Evolutionary conservation across 2,797 vertebrate species (phyloP).

Genomic region (Gallirallus australis): DNA sequence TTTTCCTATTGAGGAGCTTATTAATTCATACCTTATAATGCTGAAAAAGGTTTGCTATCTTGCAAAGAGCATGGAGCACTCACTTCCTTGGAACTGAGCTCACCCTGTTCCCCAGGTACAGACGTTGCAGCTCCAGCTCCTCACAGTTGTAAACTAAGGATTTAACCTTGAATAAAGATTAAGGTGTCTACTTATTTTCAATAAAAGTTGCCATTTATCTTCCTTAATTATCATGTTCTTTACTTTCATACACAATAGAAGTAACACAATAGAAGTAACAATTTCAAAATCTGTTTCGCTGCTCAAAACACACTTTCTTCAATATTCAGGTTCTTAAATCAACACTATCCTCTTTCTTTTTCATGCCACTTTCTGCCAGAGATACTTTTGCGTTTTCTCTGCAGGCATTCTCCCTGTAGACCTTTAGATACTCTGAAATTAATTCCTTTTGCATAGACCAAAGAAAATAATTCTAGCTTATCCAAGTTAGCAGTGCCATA

Average conservation of each 20-base stretch:
- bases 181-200: background rate
- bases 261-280: background rate
- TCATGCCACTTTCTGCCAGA: background rate
- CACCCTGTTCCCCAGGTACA: background rate
- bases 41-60: background rate
- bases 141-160: background rate
- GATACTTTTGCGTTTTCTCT: background rate
- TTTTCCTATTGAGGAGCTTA: background rate
- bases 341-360: background rate
- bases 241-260: background rate
- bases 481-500: background rate
- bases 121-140: background rate
- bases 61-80: background rate
- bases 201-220: background rate
- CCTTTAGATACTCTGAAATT: background rate
- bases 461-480: background rate
- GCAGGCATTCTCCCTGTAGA: background rate
- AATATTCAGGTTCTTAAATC: background rate
- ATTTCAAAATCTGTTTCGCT: background rate
- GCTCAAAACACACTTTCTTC: background rate
- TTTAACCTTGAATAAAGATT: background rate
- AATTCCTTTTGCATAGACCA: background rate
- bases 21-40: background rate
- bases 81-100: background rate
- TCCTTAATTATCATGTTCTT: background rate